Base-by-base conservation (phyloP, 2,888 invertebrate species). In the Pinctada fucata region DNA sequence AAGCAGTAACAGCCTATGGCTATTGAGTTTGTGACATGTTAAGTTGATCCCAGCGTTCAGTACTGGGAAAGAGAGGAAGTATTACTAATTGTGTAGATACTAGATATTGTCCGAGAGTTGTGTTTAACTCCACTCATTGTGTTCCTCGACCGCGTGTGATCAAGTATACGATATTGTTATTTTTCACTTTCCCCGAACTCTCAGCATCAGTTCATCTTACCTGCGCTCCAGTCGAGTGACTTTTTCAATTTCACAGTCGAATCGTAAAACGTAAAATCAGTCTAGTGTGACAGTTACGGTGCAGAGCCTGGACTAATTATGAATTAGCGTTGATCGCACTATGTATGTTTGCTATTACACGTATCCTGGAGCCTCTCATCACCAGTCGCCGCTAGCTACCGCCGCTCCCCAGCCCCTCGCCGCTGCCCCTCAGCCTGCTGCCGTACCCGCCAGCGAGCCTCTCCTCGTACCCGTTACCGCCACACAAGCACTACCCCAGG, bases 341-440 rank as follows among this genome's bases (percentile, higher is more conserved):
- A 84, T 84, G 84, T 84, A 84, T 79, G 83, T 84, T 79, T 84
- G 84, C 77, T 84, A 83, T 82, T 83, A 84, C 81, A 83, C 82
- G 70, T 84, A 83, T 78, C 81, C 79, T 73, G 82, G 82, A 79
- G 76, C 80, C 75, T 78, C 80, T 47, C 75, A 81, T 49, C 77
- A 78, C 68, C 74, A 75, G 49, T 64, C 79, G 65, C 78, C 82
- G 50, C 77, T 75, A 78, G 76, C 79, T 73, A 77, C 81, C 64
- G 79, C 80, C 69, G 79, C 79, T 58, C 74, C 73, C 58, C 67
- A 80, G 16, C 78, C 75, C 8, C 76, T 70, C 72, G 51, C 72
- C 67, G 76, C 80, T 52, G 58, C 72, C 63, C 79, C 72, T 49
- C 78, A 69, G 70, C 82, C 72, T 10, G 72, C 76, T 78, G 77